Percentiles rank a stretch among this genome's conserved stretches.
These are phyloP conservation scores for Cavia aperea DNA, from an alignment of 2,113 vertebrate genomes.

Conservation along the genomic window DNA sequence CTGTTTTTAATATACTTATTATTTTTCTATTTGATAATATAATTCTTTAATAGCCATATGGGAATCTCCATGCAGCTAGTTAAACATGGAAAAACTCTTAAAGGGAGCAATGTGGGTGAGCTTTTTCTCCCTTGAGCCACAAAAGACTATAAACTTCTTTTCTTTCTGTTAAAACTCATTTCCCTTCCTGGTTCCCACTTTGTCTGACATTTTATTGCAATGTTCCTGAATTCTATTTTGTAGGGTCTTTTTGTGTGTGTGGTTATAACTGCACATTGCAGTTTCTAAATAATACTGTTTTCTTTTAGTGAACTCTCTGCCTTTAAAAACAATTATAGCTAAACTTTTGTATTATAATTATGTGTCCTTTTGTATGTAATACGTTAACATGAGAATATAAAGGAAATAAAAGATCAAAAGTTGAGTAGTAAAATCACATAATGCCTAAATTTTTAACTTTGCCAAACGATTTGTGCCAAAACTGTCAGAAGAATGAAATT, in stretches of 20 bases:
- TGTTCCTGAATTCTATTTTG: slow-evolving; percentile 63
- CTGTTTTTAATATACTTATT: slow-evolving; percentile 69
- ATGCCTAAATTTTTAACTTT: slow-evolving; percentile 31
- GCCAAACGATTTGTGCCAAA: slow-evolving; percentile 5
- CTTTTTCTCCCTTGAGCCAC: slow-evolving; percentile 76
- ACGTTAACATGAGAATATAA: slow-evolving; percentile 15
- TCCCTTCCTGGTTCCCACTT: slow-evolving; percentile 75
- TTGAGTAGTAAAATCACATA: background rate
- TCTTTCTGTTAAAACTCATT: slow-evolving; percentile 73
- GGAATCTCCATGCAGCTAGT: slow-evolving; percentile 71
- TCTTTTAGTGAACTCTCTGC: slow-evolving; percentile 36
- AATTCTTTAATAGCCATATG: slow-evolving; percentile 70
- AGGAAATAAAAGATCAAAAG: slow-evolving; percentile 30
- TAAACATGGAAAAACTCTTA: slow-evolving; percentile 73
- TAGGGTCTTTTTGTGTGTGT: slow-evolving; percentile 15
- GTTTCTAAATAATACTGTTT: slow-evolving; percentile 60
- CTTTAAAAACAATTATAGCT: slow-evolving; percentile 34
- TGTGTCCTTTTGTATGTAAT: background rate
- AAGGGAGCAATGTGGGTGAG: slow-evolving; percentile 76
- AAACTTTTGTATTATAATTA: slow-evolving; percentile 10
- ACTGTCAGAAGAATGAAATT: slow-evolving; percentile 23
- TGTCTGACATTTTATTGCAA: slow-evolving; percentile 72
- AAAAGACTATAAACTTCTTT: slow-evolving; percentile 70
- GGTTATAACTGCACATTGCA: slow-evolving; percentile 23
- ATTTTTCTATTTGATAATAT: slow-evolving; percentile 73